Percentiles rank a stretch among this genome's conserved stretches.
Conservation (phyloP, 2,888 invertebrate genomes). For the Marronus borbonicus region DNA sequence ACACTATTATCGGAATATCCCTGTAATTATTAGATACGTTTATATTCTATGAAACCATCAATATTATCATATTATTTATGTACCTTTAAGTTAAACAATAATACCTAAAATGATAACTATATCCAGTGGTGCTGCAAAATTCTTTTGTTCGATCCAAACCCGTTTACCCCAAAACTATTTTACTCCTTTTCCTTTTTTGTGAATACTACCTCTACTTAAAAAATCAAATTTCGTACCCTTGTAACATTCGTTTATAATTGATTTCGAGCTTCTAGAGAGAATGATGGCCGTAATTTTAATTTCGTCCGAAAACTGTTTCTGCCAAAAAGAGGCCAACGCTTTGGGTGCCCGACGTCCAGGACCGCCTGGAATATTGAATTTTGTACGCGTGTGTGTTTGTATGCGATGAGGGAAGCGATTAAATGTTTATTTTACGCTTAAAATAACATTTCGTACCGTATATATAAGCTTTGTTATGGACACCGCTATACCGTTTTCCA, state of each 20-base stretch:
- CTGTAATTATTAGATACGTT: no score
- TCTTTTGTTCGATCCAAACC: no score
- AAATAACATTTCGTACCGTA: slow-evolving; percentile 32
- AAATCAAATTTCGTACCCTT: no score
- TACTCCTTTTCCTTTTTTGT: no score
- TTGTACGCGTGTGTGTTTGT: slow-evolving; percentile 1
- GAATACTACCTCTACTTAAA: no score
- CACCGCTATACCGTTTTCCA: neutral
- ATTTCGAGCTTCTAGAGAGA: neutral
- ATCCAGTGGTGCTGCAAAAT: no score
- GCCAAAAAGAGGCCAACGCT: slow-evolving; percentile 30
- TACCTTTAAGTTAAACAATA: no score
- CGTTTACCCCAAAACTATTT: no score
- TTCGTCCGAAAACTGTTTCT: slow-evolving; percentile 25
- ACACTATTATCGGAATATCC: no score
- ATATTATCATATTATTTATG: no score
- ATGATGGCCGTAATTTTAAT: slow-evolving; percentile 32
- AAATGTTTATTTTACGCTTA: slow-evolving; percentile 47
- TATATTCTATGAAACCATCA: no score
- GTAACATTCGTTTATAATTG: neutral
- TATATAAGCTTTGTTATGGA: slow-evolving; percentile 36
- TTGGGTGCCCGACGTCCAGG: neutral
- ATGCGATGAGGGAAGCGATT: slow-evolving; percentile 34
- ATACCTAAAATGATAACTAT: no score
- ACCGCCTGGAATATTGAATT: slow-evolving; percentile 30